These are phyloP conservation scores for Pseudorectes ferrugineus DNA, from an alignment of 2,113 vertebrate species.

Conservation along the genomic window DNA sequence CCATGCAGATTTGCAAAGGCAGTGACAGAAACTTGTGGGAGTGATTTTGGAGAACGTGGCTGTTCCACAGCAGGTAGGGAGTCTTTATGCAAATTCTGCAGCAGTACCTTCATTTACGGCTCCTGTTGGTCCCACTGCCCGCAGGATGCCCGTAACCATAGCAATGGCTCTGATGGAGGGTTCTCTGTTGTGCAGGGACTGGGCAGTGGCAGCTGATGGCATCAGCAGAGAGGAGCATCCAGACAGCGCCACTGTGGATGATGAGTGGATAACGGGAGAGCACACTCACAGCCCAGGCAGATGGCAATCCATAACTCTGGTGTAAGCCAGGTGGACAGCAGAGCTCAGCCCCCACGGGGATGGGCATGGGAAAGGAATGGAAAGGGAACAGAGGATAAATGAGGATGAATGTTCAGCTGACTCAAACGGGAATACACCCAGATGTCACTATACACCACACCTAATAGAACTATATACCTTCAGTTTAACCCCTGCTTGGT, in stretches of 20 bases:
- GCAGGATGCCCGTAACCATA: slow-evolving; percentile 37
- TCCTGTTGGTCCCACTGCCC: slow-evolving; percentile 39
- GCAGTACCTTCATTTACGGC: slow-evolving; percentile 12
- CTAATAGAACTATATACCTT: neutral
- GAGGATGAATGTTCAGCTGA: neutral
- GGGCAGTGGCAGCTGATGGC: slow-evolving; percentile 24
- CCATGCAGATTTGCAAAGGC: neutral
- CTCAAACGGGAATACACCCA: neutral
- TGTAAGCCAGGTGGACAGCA: neutral
- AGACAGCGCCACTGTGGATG: neutral
- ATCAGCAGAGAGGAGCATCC: neutral
- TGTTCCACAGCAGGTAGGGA: slow-evolving; percentile 10
- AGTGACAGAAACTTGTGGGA: neutral
- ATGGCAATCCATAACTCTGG: neutral
- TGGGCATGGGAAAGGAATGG: neutral
- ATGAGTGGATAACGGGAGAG: neutral
- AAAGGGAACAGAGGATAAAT: neutral
- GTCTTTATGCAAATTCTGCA: slow-evolving; percentile 28
- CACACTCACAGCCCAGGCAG: neutral
- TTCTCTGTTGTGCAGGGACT: neutral
- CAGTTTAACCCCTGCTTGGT: neutral
- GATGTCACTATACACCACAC: neutral
- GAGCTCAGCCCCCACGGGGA: neutral
- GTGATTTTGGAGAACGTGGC: neutral
- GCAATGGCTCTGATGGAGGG: slow-evolving; percentile 26